Percentiles rank a stretch among this genome's conserved stretches.
Conservation (phyloP, 2,888 invertebrate genomes). For the Tetragonisca angustula region DNA sequence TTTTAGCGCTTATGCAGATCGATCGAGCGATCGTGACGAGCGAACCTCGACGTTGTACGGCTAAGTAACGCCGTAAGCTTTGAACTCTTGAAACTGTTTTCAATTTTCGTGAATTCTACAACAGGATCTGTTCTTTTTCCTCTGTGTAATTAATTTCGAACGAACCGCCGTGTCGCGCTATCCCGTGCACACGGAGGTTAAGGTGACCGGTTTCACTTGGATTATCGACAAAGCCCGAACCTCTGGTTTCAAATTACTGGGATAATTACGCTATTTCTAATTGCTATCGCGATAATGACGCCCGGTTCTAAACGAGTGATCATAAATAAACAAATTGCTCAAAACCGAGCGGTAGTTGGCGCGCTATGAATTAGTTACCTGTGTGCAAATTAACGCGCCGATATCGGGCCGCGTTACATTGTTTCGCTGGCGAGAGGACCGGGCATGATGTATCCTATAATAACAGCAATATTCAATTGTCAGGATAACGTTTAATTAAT, state of each 20-base stretch:
- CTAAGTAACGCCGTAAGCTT: too few relatives aligned
- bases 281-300: conserved; percentile 2
- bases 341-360: not conserved
- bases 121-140: too few relatives aligned
- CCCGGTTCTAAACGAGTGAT: not conserved
- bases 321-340: conserved; percentile 19
- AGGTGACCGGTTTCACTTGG: too few relatives aligned
- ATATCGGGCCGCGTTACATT: conserved; percentile 4
- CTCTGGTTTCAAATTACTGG: not conserved
- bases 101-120: not conserved
- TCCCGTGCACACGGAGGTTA: too few relatives aligned
- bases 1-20: conserved; percentile 28
- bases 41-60: not conserved
- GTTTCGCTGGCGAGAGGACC: not conserved
- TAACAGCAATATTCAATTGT: conserved; percentile 45
- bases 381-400: conserved; percentile 29
- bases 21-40: conserved; percentile 16
- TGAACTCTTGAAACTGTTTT: not conserved
- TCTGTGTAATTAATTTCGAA: too few relatives aligned
- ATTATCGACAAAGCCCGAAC: not conserved
- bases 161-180: too few relatives aligned
- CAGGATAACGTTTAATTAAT: conserved; percentile 51
- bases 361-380: conserved; percentile 11
- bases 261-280: conserved; percentile 5
- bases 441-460: conserved; percentile 23